Conservation (phyloP, 2,888 invertebrate species). For the Automeris io region DNA sequence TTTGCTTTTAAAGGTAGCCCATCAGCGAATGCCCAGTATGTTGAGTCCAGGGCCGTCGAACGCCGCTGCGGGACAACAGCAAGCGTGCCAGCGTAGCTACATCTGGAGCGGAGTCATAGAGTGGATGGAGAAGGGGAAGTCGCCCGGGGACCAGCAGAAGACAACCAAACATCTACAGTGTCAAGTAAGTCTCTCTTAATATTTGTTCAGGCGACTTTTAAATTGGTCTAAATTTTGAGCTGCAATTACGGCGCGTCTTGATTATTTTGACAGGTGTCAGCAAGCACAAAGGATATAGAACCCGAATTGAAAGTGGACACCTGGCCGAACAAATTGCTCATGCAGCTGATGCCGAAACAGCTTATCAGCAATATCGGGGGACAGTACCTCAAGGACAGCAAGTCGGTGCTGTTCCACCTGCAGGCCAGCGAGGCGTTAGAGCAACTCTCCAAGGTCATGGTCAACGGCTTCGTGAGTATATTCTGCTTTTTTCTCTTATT, state of each 20-base stretch:
- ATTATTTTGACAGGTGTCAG: conserved; percentile 54
- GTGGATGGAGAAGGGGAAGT: conserved; percentile 94
- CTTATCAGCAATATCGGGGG: conserved; percentile 94
- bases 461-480: conserved; percentile 90
- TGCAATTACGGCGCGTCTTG: no score
- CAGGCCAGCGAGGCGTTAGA: conserved; percentile 91
- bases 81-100: conserved; percentile 50
- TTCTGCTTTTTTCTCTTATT: no score
- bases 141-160: conserved; percentile 85
- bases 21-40: conserved; percentile 51
- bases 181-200: conserved; percentile 37
- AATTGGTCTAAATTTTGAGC: no score
- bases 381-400: conserved; percentile 91
- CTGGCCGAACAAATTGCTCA: conserved; percentile 94
- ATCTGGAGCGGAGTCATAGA: conserved; percentile 91
- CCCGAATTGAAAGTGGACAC: conserved; percentile 95
- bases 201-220: background rate
- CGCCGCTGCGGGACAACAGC: conserved; percentile 16
- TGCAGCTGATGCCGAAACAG: conserved; percentile 96
- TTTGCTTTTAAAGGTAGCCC: conserved; percentile 21
- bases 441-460: conserved; percentile 94
- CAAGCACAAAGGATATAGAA: conserved; percentile 87
- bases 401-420: conserved; percentile 93
- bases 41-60: conserved; percentile 33
- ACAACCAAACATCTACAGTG: conserved; percentile 83